Percentiles rank a stretch among this genome's conserved stretches.
Conservation (phyloP, 92 coral and sea anemone genomes). For the Parazoanthus darwini region DNA sequence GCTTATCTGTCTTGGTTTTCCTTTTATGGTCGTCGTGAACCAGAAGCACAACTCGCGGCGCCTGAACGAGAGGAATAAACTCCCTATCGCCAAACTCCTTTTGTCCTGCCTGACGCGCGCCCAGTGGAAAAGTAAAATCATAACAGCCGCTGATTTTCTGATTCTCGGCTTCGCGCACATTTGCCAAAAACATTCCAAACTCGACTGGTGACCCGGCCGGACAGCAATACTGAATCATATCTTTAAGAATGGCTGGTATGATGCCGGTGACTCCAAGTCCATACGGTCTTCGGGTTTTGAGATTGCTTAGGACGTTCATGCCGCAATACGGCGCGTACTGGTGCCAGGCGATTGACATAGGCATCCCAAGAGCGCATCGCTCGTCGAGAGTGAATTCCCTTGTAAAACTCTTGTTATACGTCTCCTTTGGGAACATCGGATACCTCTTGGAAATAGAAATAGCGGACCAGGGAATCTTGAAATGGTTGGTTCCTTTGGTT, state of each 20-base stretch:
- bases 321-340: conserved; percentile 67
- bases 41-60: conserved; percentile 89
- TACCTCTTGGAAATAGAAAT: conserved; percentile 31
- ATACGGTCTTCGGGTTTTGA: conserved; percentile 23
- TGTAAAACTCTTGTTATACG: conserved; percentile 21
- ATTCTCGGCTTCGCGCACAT: conserved; percentile 71
- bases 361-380: conserved; percentile 71
- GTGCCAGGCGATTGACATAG: conserved; percentile 87
- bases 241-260: conserved; percentile 63
- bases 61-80: conserved; percentile 73
- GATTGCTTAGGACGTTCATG: conserved; percentile 36
- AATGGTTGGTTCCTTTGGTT: conserved; percentile 6
- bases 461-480: conserved; percentile 32
- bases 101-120: conserved; percentile 68
- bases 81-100: conserved; percentile 53
- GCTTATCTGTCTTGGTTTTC: conserved; percentile 60
- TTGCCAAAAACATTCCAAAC: conserved; percentile 73
- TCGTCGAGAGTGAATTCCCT: conserved; percentile 59
- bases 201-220: conserved; percentile 63
- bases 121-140: conserved; percentile 85
- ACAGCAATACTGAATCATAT: conserved; percentile 64
- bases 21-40: conserved; percentile 56
- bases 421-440: not conserved
- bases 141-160: conserved; percentile 51
- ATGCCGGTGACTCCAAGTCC: conserved; percentile 75